Percentiles rank a stretch among this genome's conserved stretches.
Evolutionary conservation across 2,113 vertebrate species (phyloP).

Genomic region (Falcunculus frontatus): DNA sequence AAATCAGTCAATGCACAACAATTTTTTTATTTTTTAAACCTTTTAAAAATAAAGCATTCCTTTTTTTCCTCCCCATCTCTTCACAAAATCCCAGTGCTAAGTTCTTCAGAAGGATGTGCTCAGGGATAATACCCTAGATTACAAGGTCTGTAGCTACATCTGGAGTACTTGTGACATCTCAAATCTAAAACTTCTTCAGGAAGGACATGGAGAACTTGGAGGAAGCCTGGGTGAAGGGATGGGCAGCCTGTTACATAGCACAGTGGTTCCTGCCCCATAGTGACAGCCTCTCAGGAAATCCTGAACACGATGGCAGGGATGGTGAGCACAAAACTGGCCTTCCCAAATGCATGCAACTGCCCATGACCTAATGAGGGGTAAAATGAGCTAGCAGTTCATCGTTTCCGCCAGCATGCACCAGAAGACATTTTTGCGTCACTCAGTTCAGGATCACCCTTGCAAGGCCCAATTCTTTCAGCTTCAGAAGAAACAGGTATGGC

Average conservation of each 20-base stretch:
- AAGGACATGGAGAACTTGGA: neutral
- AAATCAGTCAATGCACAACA: neutral
- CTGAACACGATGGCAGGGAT: neutral
- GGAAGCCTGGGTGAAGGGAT: neutral
- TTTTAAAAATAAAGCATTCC: neutral
- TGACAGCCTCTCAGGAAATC: neutral
- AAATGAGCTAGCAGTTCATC: neutral
- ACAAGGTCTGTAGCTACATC: neutral
- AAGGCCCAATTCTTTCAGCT: neutral
- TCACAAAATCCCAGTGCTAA: neutral
- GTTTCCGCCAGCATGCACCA: neutral
- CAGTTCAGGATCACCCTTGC: conserved; percentile 22
- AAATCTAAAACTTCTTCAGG: neutral
- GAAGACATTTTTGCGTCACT: neutral
- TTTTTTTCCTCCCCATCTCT: neutral
- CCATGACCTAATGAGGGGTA: neutral
- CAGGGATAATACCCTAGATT: neutral
- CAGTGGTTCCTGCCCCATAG: neutral
- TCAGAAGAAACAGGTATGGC: conserved; percentile 26
- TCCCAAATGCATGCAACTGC: neutral
- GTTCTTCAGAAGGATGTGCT: neutral
- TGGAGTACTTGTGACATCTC: neutral
- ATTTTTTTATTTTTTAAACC: neutral
- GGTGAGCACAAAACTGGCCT: neutral
- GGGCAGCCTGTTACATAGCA: neutral